Evolutionary conservation across 2,888 invertebrate genomes (phyloP).

Genomic region (Himalopsyche anomala): DNA sequence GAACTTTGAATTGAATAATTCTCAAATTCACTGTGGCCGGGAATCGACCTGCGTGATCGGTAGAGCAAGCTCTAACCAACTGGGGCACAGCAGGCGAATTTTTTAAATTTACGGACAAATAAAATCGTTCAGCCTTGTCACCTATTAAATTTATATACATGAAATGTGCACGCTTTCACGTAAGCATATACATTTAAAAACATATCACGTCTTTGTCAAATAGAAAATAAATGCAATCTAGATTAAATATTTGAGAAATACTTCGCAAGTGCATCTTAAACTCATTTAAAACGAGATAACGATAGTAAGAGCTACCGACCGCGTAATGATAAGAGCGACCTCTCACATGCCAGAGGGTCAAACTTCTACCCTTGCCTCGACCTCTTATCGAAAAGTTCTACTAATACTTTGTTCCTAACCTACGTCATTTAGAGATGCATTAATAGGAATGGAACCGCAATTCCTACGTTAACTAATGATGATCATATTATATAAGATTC

Average conservation of each 20-base stretch:
- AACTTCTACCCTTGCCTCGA: slow-evolving; percentile 43
- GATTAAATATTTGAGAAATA: slow-evolving; percentile 28
- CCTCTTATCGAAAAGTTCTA: slow-evolving; percentile 39
- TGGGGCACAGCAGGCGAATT: no score
- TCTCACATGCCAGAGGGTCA: slow-evolving; percentile 39
- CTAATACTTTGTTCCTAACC: slow-evolving; percentile 7
- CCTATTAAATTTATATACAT: no score
- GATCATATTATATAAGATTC: background rate
- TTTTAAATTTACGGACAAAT: no score
- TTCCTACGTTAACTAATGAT: background rate
- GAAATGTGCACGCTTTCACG: no score
- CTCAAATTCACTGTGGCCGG: no score
- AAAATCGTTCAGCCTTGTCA: no score
- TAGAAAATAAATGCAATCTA: background rate
- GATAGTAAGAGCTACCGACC: slow-evolving; percentile 23
- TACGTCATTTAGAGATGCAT: background rate
- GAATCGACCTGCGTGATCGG: no score
- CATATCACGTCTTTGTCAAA: background rate
- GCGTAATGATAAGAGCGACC: slow-evolving; percentile 27
- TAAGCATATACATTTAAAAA: background rate
- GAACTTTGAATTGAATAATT: no score
- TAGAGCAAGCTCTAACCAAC: no score
- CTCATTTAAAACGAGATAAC: slow-evolving; percentile 22
- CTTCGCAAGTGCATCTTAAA: slow-evolving; percentile 14
- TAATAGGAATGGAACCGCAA: background rate